Evolutionary conservation across 30 jellyfish, hydroid and myxozoan species (phyloP).

Genomic region (Calvadosia cruxmelitensis): DNA sequence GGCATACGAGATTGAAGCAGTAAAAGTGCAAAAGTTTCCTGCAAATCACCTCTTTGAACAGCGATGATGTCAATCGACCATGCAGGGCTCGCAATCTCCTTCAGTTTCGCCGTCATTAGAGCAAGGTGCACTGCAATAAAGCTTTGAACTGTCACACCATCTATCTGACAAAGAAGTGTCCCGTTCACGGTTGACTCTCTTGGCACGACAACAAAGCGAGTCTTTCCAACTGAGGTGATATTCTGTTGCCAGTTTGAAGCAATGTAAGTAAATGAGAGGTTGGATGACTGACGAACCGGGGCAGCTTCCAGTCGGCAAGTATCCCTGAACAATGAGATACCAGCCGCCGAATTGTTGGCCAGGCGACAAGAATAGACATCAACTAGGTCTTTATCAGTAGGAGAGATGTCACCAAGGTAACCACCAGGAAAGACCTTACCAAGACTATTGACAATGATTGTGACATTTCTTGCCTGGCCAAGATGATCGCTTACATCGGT

Average conservation of each 20-base stretch:
- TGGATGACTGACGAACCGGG: constrained; percentile 14
- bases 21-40: neutral
- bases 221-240: constrained; percentile 3
- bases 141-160: constrained; percentile 1
- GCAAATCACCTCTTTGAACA: neutral
- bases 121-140: neutral
- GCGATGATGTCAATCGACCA: neutral
- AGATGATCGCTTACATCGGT: constrained; percentile 52
- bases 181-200: constrained; percentile 19
- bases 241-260: constrained; percentile 3
- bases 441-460: constrained; percentile 21
- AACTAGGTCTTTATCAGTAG: constrained; percentile 48
- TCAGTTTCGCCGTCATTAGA: neutral
- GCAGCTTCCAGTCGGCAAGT: constrained; percentile 38
- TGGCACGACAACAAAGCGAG: constrained; percentile 11
- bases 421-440: constrained; percentile 28
- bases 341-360: neutral
- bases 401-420: constrained; percentile 63
- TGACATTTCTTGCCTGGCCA: constrained; percentile 33
- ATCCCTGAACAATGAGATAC: neutral
- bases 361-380: constrained; percentile 43
- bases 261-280: constrained; percentile 3
- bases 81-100: neutral
- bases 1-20: neutral
- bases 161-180: constrained; percentile 15